Evolutionary conservation across 1,140 invertebrate genomes (phyloP).

Genomic region (Bradysia coprophila): DNA sequence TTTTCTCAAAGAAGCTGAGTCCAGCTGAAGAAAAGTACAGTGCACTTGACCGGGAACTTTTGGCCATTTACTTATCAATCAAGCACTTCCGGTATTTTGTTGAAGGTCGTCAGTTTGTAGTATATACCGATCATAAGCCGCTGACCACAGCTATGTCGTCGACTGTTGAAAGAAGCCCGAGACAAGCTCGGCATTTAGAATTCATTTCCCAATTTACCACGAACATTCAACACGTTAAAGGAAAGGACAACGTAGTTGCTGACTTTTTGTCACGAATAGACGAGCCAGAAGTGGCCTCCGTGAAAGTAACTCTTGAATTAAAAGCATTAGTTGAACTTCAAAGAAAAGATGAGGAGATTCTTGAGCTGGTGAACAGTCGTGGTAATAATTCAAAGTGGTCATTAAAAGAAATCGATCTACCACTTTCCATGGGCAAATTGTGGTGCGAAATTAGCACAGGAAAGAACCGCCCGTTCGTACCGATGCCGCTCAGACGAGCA

Average conservation of each 20-base stretch:
- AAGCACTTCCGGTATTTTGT: slow-evolving; percentile 15
- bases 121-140: slow-evolving; percentile 25
- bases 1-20: slow-evolving; percentile 11
- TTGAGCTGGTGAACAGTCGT: not conserved
- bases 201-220: slow-evolving; percentile 12
- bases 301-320: not conserved
- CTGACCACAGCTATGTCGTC: slow-evolving; percentile 12
- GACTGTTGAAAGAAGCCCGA: slow-evolving; percentile 6
- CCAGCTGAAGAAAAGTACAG: slow-evolving; percentile 10
- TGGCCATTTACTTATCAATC: slow-evolving; percentile 14
- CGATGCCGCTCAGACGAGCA: slow-evolving; percentile 5
- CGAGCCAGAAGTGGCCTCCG: not conserved
- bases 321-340: not conserved
- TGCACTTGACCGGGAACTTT: slow-evolving; percentile 19
- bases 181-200: slow-evolving; percentile 12
- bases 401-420: not conserved
- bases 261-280: slow-evolving; percentile 7
- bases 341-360: not conserved
- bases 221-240: slow-evolving; percentile 13
- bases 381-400: not conserved
- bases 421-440: not conserved
- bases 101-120: slow-evolving; percentile 12
- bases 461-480: slow-evolving; percentile 10
- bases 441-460: slow-evolving; percentile 2
- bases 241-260: slow-evolving; percentile 10